Evolutionary conservation across 2,888 invertebrate species (phyloP), one percentile per base, ranked within the genome.

Genomic region (Torymus aiolomorphi): DNA sequence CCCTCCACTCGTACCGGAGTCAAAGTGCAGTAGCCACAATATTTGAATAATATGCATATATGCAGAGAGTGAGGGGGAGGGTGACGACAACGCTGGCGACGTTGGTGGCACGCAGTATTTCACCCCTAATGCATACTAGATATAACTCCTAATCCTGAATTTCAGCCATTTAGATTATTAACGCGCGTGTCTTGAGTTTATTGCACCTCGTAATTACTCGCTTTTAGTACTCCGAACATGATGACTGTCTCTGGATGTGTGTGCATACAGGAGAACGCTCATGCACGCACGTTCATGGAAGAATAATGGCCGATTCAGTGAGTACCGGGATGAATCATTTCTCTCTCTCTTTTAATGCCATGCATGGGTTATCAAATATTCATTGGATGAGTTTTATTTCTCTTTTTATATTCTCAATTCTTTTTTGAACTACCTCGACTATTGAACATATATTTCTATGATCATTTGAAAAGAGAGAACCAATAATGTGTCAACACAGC

Each of bases 11-110:
- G 31, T 31, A 3, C 2, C 3, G 31, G 42, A 59, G 20, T 69
- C 67, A 56, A 77, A 69, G 78, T 73, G 72, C 69, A 69, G 59
- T 76, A 57, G 65, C 76, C 78, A 62, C 76, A 63, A 73, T 59
- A 76, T 81, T 78, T 76, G 76, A 81, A 81, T 81, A 81, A 78
- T 81, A 81, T 69, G 76, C 72, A 52, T 76, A 72, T 63, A 67
- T 76, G 80, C 42, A 69, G 8, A 31, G 31, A 3, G 4, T 3
- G 31, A 5, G 31, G 5, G 31, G 31, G 31, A 4, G 31, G 5
- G 31, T 31, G 31, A 31, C 31, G 31, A 31, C 4, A 31, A 31
- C 31, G 31, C 4, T 31, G 2, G 62, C 16, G 20, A 70, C n/a
- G 69, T 54, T 65, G 73, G 54, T 42, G 73, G 67, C 73, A 56